phyloP scores from a whole-genome alignment of 2,888 invertebrate genomes.

The Acronicta aceris region DNA sequence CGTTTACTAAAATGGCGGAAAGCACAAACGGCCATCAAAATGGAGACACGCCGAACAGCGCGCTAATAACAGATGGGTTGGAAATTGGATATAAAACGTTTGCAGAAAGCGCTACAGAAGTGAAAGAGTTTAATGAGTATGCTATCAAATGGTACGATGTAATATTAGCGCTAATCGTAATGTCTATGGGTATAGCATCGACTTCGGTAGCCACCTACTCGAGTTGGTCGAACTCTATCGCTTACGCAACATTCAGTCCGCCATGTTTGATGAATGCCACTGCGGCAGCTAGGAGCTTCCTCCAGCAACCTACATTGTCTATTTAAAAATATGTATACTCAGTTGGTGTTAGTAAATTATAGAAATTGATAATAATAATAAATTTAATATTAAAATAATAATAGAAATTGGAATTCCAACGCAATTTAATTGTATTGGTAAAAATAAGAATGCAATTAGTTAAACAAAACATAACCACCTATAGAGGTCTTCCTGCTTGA shows the following conservation, averaged over 20 bases:
- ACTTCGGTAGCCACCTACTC: constrained; percentile 92
- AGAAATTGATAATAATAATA: too few relatives aligned
- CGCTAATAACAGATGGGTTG: constrained; percentile 65
- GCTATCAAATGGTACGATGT: constrained; percentile 83
- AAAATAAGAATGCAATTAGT: too few relatives aligned
- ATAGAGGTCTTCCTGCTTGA: too few relatives aligned
- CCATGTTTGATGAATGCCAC: constrained; percentile 92
- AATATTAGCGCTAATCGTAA: constrained; percentile 88
- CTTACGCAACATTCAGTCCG: constrained; percentile 91
- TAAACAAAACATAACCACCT: too few relatives aligned
- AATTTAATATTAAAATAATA: too few relatives aligned
- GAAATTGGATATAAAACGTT: constrained; percentile 77
- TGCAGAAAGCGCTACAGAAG: constrained; percentile 51
- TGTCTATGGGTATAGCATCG: constrained; percentile 90
- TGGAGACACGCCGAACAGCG: constrained; percentile 63
- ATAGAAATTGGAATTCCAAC: too few relatives aligned
- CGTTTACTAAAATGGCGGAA: constrained; percentile 4
- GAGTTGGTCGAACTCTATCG: constrained; percentile 91
- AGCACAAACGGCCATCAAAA: constrained; percentile 37
- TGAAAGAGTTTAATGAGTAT: constrained; percentile 64
- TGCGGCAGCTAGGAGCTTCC: constrained; percentile 78
- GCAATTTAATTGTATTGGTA: too few relatives aligned
- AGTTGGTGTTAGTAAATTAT: too few relatives aligned
- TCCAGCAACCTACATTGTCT: constrained; percentile 43
- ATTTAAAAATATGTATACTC: constrained; percentile 15